These are phyloP conservation scores for Oreotrochilus melanogaster DNA, from an alignment of 2,113 vertebrate species.

Conservation along the genomic window DNA sequence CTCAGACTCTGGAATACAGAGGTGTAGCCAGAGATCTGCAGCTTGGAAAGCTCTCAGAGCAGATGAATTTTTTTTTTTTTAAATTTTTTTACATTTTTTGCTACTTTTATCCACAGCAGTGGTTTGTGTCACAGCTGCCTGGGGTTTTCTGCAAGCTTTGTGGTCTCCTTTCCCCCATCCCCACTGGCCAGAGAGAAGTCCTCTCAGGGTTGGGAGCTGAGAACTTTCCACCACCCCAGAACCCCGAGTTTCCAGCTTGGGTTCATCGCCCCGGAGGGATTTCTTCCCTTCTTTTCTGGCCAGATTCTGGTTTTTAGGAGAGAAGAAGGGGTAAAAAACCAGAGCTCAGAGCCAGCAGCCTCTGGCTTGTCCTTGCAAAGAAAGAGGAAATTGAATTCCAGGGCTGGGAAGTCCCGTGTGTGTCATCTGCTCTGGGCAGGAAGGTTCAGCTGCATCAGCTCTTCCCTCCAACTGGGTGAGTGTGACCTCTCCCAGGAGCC, in stretches of 20 bases:
- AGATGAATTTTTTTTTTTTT: too few species aligned
- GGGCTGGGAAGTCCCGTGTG: background rate
- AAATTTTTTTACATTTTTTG: too few species aligned
- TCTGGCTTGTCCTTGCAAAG: background rate
- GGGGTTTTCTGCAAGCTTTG: too few species aligned
- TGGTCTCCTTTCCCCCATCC: background rate
- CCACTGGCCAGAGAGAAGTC: accelerated
- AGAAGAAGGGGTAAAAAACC: background rate
- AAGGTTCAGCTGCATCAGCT: background rate
- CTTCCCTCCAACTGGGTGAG: background rate
- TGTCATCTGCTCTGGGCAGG: background rate
- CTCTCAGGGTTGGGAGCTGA: background rate
- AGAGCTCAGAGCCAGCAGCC: background rate
- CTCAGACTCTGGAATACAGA: too few species aligned
- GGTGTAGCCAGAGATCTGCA: accelerated
- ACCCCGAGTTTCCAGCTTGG: background rate
- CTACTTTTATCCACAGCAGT: background rate
- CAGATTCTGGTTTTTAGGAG: background rate
- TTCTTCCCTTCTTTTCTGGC: background rate
- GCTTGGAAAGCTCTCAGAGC: background rate
- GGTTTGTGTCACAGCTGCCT: background rate
- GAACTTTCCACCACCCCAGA: background rate
- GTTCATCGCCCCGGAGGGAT: background rate
- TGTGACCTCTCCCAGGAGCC: background rate
- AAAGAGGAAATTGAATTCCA: background rate